Conservation (phyloP, 37 sponge, comb jelly and placozoan species). For the Cladorhizidae sp. region DNA sequence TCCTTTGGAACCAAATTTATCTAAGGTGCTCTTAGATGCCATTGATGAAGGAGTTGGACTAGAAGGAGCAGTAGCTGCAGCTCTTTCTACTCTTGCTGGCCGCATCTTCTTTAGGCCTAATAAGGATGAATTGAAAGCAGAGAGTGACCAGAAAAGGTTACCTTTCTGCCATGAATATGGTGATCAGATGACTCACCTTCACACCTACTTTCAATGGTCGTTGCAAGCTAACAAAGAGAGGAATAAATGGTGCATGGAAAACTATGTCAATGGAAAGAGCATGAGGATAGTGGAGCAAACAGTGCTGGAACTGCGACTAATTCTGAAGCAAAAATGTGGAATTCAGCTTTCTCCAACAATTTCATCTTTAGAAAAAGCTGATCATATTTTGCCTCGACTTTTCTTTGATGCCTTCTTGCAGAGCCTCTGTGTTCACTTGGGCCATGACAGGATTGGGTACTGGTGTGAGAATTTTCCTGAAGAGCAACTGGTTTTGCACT, state of each 20-base stretch:
- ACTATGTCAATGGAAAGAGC: conserved; percentile 72
- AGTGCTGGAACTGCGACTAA: conserved; percentile 42
- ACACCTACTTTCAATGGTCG: conserved; percentile 51
- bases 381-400: conserved; percentile 24
- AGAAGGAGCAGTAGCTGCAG: conserved; percentile 55
- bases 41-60: conserved; percentile 31
- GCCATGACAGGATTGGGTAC: conserved; percentile 63
- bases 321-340: conserved; percentile 15
- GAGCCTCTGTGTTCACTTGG: conserved; percentile 52
- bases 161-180: conserved; percentile 56
- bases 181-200: conserved; percentile 57
- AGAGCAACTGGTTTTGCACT: conserved; percentile 41
- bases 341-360: neutral
- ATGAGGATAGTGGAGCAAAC: conserved; percentile 64
- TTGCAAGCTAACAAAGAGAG: conserved; percentile 15
- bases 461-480: conserved; percentile 17
- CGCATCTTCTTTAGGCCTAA: conserved; percentile 61
- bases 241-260: conserved; percentile 72
- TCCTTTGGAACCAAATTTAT: conserved; percentile 68
- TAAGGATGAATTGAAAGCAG: conserved; percentile 53
- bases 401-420: conserved; percentile 52
- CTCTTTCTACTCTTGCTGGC: conserved; percentile 60
- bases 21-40: conserved; percentile 62
- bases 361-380: conserved; percentile 24
- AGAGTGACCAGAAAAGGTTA: conserved; percentile 63